Evolutionary conservation across 2,113 vertebrate species (phyloP).

Genomic region (Daphoenositta chrysoptera): DNA sequence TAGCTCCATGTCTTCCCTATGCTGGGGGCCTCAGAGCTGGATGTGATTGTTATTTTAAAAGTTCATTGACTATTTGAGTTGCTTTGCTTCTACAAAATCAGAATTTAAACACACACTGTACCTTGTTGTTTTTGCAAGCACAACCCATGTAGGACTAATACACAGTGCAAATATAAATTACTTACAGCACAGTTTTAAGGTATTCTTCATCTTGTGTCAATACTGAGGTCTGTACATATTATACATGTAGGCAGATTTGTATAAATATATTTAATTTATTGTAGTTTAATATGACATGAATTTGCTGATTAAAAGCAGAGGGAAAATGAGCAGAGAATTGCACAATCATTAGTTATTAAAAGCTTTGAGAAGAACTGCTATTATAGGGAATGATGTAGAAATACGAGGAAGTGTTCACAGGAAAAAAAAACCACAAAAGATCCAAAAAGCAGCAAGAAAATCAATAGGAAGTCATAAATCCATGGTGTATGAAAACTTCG

Average conservation of each 20-base stretch:
- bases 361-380: neutral
- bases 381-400: neutral
- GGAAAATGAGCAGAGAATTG: neutral
- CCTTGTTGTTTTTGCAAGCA: neutral
- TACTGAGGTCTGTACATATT: neutral
- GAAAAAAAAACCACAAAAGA: neutral
- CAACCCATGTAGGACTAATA: neutral
- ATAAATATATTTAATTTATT: neutral
- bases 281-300: neutral
- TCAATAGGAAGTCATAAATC: neutral
- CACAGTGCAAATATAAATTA: neutral
- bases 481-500: neutral
- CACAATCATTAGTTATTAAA: neutral
- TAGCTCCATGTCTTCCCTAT: neutral
- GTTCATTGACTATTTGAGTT: neutral
- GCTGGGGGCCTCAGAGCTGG: neutral
- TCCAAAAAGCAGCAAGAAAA: neutral
- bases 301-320: neutral
- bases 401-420: neutral
- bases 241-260: neutral
- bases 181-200: neutral
- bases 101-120: neutral
- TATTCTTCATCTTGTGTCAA: neutral
- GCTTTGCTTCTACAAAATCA: neutral
- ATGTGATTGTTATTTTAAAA: neutral